phyloP scores from a whole-genome alignment of 1,140 invertebrate species.

The Lamellibrachia luymesi region DNA sequence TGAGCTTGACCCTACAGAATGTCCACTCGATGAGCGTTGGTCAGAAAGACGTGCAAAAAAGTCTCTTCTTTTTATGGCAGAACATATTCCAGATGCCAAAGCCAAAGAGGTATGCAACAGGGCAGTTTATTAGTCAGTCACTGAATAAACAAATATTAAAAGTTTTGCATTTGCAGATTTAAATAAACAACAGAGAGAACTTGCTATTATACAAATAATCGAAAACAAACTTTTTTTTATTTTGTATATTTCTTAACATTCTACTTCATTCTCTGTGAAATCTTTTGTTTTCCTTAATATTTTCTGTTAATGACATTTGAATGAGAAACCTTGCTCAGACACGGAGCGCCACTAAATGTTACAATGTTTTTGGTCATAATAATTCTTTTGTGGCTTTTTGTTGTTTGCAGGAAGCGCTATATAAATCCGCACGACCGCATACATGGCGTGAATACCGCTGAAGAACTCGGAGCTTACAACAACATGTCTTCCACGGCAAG shows the following conservation, averaged over 20 bases:
- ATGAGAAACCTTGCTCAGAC: no score
- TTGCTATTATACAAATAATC: no score
- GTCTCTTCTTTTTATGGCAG: slow-evolving; percentile 81
- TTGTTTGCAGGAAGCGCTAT: slow-evolving; percentile 34
- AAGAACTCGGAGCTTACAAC: slow-evolving; percentile 19
- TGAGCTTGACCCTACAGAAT: slow-evolving; percentile 60
- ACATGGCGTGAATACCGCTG: neutral
- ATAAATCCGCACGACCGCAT: slow-evolving; percentile 32
- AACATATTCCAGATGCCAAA: slow-evolving; percentile 71
- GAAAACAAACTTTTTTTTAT: no score
- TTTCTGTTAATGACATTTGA: no score
- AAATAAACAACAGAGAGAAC: no score
- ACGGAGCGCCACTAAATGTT: no score
- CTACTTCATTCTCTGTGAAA: no score
- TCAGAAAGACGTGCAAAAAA: slow-evolving; percentile 82
- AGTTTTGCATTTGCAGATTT: no score
- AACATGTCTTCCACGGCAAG: slow-evolving; percentile 40
- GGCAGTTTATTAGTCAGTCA: neutral
- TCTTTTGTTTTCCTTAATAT: slow-evolving; percentile 15
- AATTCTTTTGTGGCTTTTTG: neutral
- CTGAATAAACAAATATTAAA: neutral
- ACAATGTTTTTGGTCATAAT: neutral
- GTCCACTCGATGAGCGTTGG: slow-evolving; percentile 73
- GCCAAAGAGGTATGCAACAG: slow-evolving; percentile 44
- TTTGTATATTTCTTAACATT: no score